Evolutionary conservation across 2,113 vertebrate species (phyloP), one percentile per base, ranked within the genome.

Genomic region (Neolamprologus caudopunctatus): DNA sequence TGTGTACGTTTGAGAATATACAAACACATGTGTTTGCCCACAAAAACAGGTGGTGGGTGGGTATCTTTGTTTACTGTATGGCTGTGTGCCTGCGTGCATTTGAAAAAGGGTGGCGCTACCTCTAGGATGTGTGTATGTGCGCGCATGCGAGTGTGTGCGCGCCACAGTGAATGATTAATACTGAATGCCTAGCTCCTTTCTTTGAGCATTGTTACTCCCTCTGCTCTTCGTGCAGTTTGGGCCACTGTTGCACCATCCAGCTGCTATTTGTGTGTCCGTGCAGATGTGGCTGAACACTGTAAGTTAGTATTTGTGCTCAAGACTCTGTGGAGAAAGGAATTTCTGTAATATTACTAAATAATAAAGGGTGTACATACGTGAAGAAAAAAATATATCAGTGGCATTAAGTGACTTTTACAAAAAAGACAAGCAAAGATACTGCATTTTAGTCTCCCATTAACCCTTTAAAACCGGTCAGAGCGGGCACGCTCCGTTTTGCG

Each of bases 31-130:
- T 61, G 87, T 89, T 90, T 89, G 50, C 80, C 73, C 57, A 79
- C 51, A 88, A 75, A 91, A 93, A 86, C 93, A 94, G 90, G 92
- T 95, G 91, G 85, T 90, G 89, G 78, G 85, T 68, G 82, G 50
- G 86, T 86, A 55, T 85, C 51, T 71, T 83, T 92, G 88, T 91
- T 93, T 93, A 89, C 81, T 89, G 87, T 92, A 89, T 40, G 50
- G 87, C 68, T 87, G 53, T 88, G 84, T 81, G 57, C 85, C 85
- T 93, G 82, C 82, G 83, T 88, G 57, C 42, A 82, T 91, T 45
- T 90, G 90, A 88, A 85, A 91, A 83, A 50, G 81, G 89, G 83
- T 75, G 84, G 87, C 45, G 54, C 87, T 28, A 37, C 86, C 61
- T 87, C 81, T n/a, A 53, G 84, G 87, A 79, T 54, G 80, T 47